These are phyloP conservation scores for Calypte anna DNA, from an alignment of 2,113 vertebrate genomes.

Conservation along the genomic window DNA sequence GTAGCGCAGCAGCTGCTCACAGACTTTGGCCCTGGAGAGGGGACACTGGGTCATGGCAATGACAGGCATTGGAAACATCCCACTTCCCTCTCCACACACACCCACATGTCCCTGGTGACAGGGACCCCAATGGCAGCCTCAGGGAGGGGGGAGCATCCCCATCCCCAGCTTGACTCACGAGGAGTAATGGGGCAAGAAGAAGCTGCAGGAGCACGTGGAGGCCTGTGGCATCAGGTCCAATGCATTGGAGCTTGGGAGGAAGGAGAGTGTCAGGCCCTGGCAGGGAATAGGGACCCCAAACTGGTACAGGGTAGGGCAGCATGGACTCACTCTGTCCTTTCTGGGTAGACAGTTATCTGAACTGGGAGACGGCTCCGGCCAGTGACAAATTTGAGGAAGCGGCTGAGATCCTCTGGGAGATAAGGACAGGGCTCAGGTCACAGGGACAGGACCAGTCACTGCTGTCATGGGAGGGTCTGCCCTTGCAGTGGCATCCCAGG, in stretches of 20 bases:
- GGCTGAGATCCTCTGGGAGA: slow-evolving; percentile 92
- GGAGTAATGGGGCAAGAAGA: slow-evolving; percentile 90
- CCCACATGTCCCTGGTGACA: not conserved
- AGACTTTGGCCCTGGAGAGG: slow-evolving; percentile 85
- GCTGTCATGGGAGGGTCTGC: not conserved
- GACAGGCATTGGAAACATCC: rapidly evolving
- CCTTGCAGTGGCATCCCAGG: not conserved
- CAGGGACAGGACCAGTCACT: rapidly evolving
- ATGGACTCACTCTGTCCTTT: slow-evolving; percentile 82
- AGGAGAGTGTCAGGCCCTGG: not conserved
- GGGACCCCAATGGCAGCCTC: not conserved
- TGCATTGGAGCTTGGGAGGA: slow-evolving; percentile 76
- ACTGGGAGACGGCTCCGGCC: slow-evolving; percentile 96
- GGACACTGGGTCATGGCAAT: rapidly evolving
- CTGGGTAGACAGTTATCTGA: slow-evolving; percentile 88
- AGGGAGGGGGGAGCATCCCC: not conserved
- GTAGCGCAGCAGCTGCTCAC: slow-evolving; percentile 94
- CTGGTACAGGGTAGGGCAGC: not conserved
- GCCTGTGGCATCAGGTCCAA: slow-evolving; percentile 92
- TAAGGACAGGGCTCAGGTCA: not conserved
- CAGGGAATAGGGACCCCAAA: not conserved
- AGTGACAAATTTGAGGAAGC: slow-evolving; percentile 93
- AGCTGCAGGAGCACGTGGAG: slow-evolving; percentile 90
- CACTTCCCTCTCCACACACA: not conserved
- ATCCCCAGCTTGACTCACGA: slow-evolving; percentile 76